Base-by-base conservation (phyloP, 2,888 invertebrate species). In the Agonopterix arenella region DNA sequence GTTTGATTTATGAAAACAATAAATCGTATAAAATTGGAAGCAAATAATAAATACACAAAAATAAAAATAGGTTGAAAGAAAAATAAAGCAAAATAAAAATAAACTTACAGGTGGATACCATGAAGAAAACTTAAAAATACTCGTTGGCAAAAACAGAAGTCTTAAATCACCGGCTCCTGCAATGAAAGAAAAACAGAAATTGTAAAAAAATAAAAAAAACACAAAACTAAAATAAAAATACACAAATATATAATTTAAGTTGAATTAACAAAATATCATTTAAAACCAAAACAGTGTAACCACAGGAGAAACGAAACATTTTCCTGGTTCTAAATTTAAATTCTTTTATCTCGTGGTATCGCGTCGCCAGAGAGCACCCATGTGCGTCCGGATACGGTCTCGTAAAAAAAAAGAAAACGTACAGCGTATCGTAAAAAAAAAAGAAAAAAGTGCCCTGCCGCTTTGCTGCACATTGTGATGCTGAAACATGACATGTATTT, bases 21-120 rank as follows among this genome's bases (percentile, higher is more conserved):
- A 28, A 28, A 28, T 18, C 18, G 2, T 4, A 18, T 18, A 28
- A 28, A 28, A 28, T 28, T 28, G 40, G 9, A 40, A 40, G 40
- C 5, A n/a, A 40, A 40, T 40, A 52, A 49, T 55, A 58, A 55
- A 58, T 58, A 57, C 60, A 62, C 57, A 58, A 62, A 66, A 73
- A 59, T 61, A 68, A 71, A 64, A 66, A 18, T 18, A 18, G 18
- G 18, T 18, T 18, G 18, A 72, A 70, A 80, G 74, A 60, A 57
- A 71, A 28, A 7, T 5, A 28, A 28, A 28, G 28, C 28, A 28
- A 28, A 28, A 28, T 28, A 28, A 28, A 80, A 74, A 64, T 71
- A 78, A 88, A 90, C 90, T 88, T 84, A 91, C 90, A 90, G 80
- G 88, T 72, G 66, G 89, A 89, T 75, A 90, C 90, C 91, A 91